Evolutionary conservation across 2,113 vertebrate species (phyloP).

Genomic region (Pogonocichla stellata): DNA sequence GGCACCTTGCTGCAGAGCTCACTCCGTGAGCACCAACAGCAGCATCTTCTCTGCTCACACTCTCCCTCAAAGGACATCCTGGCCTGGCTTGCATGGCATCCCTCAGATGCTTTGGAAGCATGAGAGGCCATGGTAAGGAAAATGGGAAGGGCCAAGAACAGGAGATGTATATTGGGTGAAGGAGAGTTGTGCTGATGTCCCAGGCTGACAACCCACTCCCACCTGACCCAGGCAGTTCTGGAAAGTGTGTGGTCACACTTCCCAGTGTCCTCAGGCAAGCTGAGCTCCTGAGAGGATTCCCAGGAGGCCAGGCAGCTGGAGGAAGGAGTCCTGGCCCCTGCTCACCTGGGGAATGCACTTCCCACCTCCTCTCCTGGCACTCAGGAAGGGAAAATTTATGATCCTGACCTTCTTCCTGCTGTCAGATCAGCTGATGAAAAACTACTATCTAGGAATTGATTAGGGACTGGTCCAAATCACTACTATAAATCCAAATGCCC

Average conservation of each 20-base stretch:
- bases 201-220: background rate
- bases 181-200: background rate
- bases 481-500: constrained; percentile 33
- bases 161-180: background rate
- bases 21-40: rapidly evolving
- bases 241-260: background rate
- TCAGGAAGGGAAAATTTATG: constrained; percentile 10
- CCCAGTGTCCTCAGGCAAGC: background rate
- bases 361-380: background rate
- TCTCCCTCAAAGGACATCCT: background rate
- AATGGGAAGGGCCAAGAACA: background rate
- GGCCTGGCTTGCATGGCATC: background rate
- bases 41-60: background rate
- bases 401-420: constrained; percentile 47
- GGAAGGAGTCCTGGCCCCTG: background rate
- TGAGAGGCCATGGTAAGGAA: background rate
- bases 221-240: background rate
- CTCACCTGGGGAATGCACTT: background rate
- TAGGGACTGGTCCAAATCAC: constrained; percentile 13
- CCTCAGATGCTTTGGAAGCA: background rate
- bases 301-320: background rate
- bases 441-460: constrained; percentile 31
- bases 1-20: background rate
- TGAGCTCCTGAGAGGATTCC: background rate
- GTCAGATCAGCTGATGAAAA: constrained; percentile 51